phyloP scores from a whole-genome alignment of 1,140 invertebrate species.

The Trichonephila clavipes region DNA sequence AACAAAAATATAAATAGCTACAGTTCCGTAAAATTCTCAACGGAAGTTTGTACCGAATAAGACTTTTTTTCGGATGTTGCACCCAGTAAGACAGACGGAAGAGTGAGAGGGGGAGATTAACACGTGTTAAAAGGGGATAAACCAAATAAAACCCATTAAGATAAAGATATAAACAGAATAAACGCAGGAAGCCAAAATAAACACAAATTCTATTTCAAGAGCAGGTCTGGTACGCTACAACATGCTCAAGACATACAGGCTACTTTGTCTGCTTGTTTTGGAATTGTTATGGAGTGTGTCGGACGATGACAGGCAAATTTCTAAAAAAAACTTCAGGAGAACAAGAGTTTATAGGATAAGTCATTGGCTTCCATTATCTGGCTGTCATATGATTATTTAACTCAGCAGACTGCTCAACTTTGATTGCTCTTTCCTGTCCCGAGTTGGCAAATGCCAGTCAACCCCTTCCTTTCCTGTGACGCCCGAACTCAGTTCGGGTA shows the following conservation, averaged over 20 bases:
- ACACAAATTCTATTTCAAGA: constrained; percentile 28
- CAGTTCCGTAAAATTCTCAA: background rate
- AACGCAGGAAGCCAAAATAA: constrained; percentile 7
- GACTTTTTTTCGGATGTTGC: background rate
- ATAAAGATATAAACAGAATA: constrained; percentile 12
- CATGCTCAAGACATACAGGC: background rate
- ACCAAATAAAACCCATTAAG: constrained; percentile 25
- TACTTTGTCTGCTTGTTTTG: background rate
- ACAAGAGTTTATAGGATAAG: too few species aligned
- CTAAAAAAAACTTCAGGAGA: background rate
- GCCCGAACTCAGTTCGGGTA: too few species aligned
- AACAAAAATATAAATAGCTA: background rate
- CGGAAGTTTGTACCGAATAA: background rate
- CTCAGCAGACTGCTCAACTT: too few species aligned
- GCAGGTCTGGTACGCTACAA: background rate
- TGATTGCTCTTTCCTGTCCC: too few species aligned
- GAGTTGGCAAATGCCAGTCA: too few species aligned
- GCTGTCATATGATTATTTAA: too few species aligned
- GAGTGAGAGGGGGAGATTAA: background rate
- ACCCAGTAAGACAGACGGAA: background rate
- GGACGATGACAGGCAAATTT: background rate
- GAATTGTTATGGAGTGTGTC: background rate
- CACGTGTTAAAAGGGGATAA: constrained; percentile 5
- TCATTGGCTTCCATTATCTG: too few species aligned
- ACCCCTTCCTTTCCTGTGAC: too few species aligned